phyloP scores from a whole-genome alignment of 2,113 vertebrate genomes.

The Trochalopteron elliotii region DNA sequence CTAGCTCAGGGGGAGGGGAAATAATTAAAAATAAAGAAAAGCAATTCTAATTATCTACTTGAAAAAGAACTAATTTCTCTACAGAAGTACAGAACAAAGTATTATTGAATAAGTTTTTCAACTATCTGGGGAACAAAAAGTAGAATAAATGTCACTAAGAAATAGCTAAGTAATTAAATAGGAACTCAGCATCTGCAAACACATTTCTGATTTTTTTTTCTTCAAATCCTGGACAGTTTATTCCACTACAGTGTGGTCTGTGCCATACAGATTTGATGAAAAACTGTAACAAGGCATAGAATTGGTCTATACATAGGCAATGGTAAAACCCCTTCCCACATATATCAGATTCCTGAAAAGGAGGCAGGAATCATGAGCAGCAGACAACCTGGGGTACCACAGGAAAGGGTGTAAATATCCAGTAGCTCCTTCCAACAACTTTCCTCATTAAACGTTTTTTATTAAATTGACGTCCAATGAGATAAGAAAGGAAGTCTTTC shows the following conservation, averaged over 20 bases:
- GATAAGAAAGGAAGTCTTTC: not conserved
- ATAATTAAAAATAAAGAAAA: constrained; percentile 4
- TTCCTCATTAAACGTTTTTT: not conserved
- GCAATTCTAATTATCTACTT: not conserved
- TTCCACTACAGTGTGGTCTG: not conserved
- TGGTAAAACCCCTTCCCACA: not conserved
- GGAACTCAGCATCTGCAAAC: not conserved
- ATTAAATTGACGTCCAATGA: not conserved
- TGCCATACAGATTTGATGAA: not conserved
- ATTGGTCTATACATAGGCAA: not conserved
- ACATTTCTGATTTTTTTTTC: not conserved
- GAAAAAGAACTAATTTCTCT: not conserved
- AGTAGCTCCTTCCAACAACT: not conserved
- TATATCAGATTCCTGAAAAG: not conserved
- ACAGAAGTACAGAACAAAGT: not conserved
- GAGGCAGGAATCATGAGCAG: not conserved
- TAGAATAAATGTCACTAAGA: not conserved
- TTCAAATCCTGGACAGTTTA: not conserved
- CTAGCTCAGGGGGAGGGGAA: not conserved
- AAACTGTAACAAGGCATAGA: not conserved
- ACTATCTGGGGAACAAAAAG: not conserved
- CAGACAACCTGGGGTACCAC: not conserved
- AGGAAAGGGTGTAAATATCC: not conserved
- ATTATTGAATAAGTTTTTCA: not conserved
- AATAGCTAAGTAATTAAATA: not conserved